phyloP scores from a whole-genome alignment of 2,797 vertebrate species.

The Xerus rutilus region DNA sequence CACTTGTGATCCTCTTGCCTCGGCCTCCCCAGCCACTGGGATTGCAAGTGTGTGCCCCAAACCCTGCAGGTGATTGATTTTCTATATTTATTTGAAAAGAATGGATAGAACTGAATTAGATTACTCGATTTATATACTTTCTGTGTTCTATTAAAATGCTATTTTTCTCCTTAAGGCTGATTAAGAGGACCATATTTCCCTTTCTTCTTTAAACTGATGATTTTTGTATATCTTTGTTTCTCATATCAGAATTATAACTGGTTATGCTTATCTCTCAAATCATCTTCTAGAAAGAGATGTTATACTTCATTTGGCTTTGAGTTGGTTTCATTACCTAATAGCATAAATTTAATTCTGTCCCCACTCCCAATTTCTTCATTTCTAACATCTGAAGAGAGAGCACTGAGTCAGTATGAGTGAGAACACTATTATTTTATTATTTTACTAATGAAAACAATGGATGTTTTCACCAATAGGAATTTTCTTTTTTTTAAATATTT shows the following conservation, averaged over 20 bases:
- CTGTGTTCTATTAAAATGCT: background rate
- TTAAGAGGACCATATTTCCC: background rate
- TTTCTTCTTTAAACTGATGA: constrained; percentile 54
- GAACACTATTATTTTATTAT: background rate
- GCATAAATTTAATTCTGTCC: background rate
- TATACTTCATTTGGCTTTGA: constrained; percentile 15
- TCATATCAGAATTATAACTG: background rate
- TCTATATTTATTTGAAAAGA: constrained; percentile 46
- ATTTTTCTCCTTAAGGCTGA: constrained; percentile 22
- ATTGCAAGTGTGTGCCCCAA: too few species aligned
- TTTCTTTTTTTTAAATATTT: background rate
- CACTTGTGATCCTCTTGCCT: too few species aligned
- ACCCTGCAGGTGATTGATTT: background rate
- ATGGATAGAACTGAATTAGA: background rate
- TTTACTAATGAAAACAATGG: constrained; percentile 8
- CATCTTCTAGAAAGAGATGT: background rate
- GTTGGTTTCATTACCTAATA: background rate
- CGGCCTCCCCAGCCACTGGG: too few species aligned
- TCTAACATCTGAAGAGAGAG: background rate
- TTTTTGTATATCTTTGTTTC: background rate
- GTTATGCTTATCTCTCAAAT: background rate
- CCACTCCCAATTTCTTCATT: constrained; percentile 18
- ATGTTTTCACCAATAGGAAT: background rate
- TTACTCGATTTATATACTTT: background rate
- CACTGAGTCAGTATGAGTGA: constrained; percentile 11